phyloP scores from a whole-genome alignment of 2,797 vertebrate genomes.

The Leptodactylus fallax region DNA sequence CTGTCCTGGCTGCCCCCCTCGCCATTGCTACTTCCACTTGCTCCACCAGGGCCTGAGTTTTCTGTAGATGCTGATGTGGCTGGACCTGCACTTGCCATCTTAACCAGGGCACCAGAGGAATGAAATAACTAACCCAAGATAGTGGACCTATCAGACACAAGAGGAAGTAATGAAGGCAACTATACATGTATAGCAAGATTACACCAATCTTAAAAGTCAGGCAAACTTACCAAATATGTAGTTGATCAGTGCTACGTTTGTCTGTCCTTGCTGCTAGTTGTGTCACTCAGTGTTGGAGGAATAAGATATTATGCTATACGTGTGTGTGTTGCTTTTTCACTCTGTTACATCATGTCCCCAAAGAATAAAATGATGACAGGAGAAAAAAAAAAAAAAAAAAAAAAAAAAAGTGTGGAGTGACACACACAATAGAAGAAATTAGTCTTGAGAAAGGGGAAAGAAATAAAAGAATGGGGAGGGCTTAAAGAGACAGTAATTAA shows the following conservation, averaged over 20 bases:
- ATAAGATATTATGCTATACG: constrained; percentile 59
- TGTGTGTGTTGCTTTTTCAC: constrained; percentile 72
- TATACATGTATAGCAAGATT: not conserved
- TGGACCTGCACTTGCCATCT: constrained; percentile 80
- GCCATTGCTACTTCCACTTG: constrained; percentile 79
- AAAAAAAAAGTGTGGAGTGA: constrained; percentile 16
- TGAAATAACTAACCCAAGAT: not conserved
- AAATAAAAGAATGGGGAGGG: not conserved
- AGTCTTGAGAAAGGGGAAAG: constrained; percentile 1
- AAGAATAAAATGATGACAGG: constrained; percentile 49
- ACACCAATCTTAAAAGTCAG: constrained; percentile 42
- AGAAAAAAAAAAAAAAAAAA: constrained; percentile 11
- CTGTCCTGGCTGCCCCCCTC: constrained; percentile 89
- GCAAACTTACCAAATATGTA: constrained; percentile 15
- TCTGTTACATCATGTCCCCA: constrained; percentile 79
- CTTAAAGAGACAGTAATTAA: not conserved
- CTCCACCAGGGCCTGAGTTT: constrained; percentile 77
- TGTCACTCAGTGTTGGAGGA: constrained; percentile 12
- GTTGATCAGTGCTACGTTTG: not conserved
- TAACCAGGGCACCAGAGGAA: constrained; percentile 51
- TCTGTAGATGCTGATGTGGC: constrained; percentile 81
- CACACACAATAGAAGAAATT: not conserved
- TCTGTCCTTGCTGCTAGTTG: not conserved
- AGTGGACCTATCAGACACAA: constrained; percentile 59
- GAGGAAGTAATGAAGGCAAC: constrained; percentile 44